These are phyloP conservation scores for Mohoua ochrocephala DNA, from an alignment of 2,113 vertebrate species.

Conservation along the genomic window DNA sequence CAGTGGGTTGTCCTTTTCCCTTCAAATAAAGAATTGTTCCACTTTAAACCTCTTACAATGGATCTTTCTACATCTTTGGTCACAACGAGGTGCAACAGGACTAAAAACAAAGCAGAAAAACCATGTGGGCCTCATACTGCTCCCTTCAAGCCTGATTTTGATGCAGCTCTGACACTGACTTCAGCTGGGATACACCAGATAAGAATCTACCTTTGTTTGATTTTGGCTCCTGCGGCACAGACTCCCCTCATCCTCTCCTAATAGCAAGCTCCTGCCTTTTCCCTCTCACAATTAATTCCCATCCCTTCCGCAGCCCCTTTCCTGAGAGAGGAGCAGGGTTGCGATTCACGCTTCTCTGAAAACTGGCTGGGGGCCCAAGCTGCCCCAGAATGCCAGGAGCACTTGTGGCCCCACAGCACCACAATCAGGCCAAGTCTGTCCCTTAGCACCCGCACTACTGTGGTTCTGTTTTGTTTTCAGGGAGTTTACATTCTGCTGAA, in stretches of 20 bases:
- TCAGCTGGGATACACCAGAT: neutral
- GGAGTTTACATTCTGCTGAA: neutral
- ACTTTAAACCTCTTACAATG: neutral
- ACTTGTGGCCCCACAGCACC: neutral
- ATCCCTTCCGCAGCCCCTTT: neutral
- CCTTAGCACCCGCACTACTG: neutral
- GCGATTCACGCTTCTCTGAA: neutral
- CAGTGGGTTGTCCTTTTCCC: neutral
- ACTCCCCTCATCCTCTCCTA: neutral
- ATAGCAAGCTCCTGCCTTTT: neutral
- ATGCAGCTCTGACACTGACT: neutral
- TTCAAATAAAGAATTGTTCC: neutral
- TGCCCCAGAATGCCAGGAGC: neutral
- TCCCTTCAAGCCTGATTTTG: neutral
- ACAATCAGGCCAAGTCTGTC: neutral
- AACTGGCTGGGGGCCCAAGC: neutral
- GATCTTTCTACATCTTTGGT: neutral
- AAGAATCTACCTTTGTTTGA: neutral
- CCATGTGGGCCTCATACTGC: neutral
- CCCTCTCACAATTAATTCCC: neutral
- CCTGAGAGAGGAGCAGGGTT: neutral
- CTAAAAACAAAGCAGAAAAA: neutral
- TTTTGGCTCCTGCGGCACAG: neutral
- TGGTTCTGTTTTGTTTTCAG: neutral
- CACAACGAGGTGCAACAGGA: neutral